phyloP scores from a whole-genome alignment of 2,797 vertebrate genomes.

The Chrosomus eos region DNA sequence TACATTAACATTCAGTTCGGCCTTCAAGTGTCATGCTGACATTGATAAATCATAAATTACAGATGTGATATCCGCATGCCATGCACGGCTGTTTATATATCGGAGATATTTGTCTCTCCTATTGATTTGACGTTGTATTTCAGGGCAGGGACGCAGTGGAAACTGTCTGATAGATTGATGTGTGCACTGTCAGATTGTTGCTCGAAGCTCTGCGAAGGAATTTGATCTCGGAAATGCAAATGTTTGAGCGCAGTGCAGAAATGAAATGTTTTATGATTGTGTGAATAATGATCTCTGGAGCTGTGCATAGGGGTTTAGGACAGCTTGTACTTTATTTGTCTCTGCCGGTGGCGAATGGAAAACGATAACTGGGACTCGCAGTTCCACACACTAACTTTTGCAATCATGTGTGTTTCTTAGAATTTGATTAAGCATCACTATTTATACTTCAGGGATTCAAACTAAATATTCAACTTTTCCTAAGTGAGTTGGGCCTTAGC shows the following conservation, averaged over 20 bases:
- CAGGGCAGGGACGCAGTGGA: neutral
- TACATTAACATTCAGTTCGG: constrained; percentile 11
- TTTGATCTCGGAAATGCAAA: constrained; percentile 25
- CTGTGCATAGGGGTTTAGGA: neutral
- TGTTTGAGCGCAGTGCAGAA: neutral
- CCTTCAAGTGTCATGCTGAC: constrained; percentile 27
- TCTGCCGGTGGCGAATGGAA: neutral
- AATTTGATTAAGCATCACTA: neutral
- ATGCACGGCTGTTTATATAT: neutral
- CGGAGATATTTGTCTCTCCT: constrained; percentile 20
- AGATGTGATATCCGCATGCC: constrained; percentile 8
- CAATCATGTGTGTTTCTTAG: neutral
- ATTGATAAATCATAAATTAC: constrained; percentile 31
- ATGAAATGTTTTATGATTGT: constrained; percentile 41
- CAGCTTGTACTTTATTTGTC: neutral
- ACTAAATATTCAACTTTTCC: neutral
- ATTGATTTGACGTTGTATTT: constrained; percentile 12
- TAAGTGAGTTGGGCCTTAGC: neutral
- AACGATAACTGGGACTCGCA: neutral
- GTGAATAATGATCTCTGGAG: constrained; percentile 28
- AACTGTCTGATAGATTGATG: constrained; percentile 42
- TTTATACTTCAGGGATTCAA: neutral
- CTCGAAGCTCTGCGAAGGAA: constrained; percentile 17
- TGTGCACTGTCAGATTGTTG: constrained; percentile 14
- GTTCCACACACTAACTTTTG: too few species aligned